Evolutionary conservation across 1,140 invertebrate genomes (phyloP).

Genomic region (Aphaenogaster rudis): DNA sequence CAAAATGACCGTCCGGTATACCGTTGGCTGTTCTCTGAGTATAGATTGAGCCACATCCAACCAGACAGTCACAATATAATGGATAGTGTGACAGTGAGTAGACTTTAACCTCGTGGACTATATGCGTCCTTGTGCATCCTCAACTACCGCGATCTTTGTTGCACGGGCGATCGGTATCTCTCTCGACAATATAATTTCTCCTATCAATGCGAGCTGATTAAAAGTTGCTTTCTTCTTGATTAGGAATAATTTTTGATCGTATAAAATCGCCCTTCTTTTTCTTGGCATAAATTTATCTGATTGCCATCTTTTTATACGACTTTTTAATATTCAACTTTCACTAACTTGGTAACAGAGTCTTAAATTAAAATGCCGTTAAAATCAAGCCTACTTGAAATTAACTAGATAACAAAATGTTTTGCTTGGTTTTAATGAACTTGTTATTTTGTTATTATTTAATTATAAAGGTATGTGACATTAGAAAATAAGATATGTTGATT

Average conservation of each 20-base stretch:
- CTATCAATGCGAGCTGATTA: neutral
- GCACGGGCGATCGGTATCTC: neutral
- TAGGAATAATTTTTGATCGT: neutral
- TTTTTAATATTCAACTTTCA: constrained; percentile 24
- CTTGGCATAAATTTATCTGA: neutral
- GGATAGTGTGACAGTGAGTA: constrained; percentile 81
- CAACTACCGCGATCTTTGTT: neutral
- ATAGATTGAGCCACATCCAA: constrained; percentile 59
- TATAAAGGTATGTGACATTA: too few relatives aligned
- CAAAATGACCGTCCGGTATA: constrained; percentile 56
- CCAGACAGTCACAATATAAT: constrained; percentile 64
- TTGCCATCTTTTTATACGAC: neutral
- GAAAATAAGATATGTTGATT: constrained; percentile 1
- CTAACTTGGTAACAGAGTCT: neutral
- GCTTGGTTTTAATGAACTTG: neutral
- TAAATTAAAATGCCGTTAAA: neutral
- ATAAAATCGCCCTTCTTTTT: neutral
- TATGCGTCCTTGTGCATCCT: neutral
- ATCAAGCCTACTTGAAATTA: neutral
- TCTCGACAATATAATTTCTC: neutral
- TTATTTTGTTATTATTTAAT: constrained; percentile 1
- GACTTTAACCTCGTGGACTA: constrained; percentile 22
- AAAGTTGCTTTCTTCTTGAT: neutral
- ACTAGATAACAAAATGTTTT: neutral
- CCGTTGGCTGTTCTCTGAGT: constrained; percentile 16